Evolutionary conservation across 2,888 invertebrate species (phyloP), one percentile per base, ranked within the genome.

Genomic region (Flabesymbios commensalis): DNA sequence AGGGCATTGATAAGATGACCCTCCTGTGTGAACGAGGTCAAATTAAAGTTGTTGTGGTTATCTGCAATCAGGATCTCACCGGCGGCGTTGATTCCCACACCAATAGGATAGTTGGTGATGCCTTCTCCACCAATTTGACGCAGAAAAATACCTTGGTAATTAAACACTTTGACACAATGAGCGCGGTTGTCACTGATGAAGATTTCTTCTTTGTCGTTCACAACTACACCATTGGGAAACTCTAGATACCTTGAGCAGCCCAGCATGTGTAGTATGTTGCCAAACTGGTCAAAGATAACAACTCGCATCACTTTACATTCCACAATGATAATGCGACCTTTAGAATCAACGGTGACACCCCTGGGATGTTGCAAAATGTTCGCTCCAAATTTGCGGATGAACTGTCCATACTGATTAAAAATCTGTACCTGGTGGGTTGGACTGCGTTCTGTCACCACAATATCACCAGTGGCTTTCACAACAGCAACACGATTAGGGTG

Each of bases 151-250:
- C 10, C 10, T 47, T 10, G 47, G 10, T 22, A 47, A 10, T 10
- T 14, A 10, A 10, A 14, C 22, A 80, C 83, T 85, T 98, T 99
- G 66, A 99, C 98, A 86, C 98, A 98, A 83, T 99, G 99, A 53
- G 98, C 98, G 57, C 99, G 90, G 86, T 99, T 99, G 88, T 99
- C 99, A 83, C 95, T 95, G 78, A 99, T 99, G 86, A 99, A 98
- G 76, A 99, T 99, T 85, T 98, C 98, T 81, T 97, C 96, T 77
- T 96, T 94, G 85, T 99, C 98, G 82, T 99, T 99, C 51, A 98
- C 98, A 26, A 98, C 98, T 2, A 99, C 97, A 45, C 99, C 98
- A 82, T 99, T 99, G 58, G 99, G 99, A 85, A 99, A 99, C 84
- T 99, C 98, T 59, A 99, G 87, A 82, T 99, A 97, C 83, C 98